A percentile compares a stretch with the other conserved stretches of the same genome.
These are phyloP conservation scores for Belgica antarctica DNA, from an alignment of 2,888 invertebrate species.

Conservation along the genomic window DNA sequence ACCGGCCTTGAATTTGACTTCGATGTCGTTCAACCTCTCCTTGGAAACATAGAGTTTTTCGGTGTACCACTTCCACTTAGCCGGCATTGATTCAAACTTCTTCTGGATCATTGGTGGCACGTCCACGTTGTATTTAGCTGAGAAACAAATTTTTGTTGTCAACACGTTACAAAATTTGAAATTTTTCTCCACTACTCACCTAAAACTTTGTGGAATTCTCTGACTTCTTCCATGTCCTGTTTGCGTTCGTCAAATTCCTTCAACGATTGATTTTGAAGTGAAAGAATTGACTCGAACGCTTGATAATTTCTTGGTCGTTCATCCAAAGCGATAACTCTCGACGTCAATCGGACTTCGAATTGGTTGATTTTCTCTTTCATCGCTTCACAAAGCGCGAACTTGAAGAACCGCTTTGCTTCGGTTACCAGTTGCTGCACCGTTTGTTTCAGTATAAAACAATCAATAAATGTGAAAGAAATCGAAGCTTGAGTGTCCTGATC, in stretches of 20 bases:
- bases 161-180: neutral
- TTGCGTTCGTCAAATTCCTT: constrained; percentile 65
- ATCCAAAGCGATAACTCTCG: constrained; percentile 59
- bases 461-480: constrained; percentile 79
- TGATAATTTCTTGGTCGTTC: constrained; percentile 69
- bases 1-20: neutral
- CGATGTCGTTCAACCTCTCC: constrained; percentile 49
- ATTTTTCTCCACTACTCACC: constrained; percentile 2
- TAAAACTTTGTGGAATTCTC: constrained; percentile 13
- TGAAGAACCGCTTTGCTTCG: constrained; percentile 76
- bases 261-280: constrained; percentile 66
- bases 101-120: constrained; percentile 62
- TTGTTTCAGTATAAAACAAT: constrained; percentile 73
- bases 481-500: constrained; percentile 74
- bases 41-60: constrained; percentile 68
- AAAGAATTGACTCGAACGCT: constrained; percentile 68
- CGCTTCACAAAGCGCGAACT: constrained; percentile 63
- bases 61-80: constrained; percentile 70
- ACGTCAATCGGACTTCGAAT: constrained; percentile 65
- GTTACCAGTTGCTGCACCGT: constrained; percentile 73
- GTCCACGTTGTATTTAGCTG: constrained; percentile 70
- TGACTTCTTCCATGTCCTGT: constrained; percentile 63
- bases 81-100: constrained; percentile 61
- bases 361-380: constrained; percentile 60
- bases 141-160: constrained; percentile 17